Evolutionary conservation across 37 sponge, comb jelly and placozoan species (phyloP), one percentile per base, ranked within the genome.

Genomic region (Halisarca cf. caerulea): DNA sequence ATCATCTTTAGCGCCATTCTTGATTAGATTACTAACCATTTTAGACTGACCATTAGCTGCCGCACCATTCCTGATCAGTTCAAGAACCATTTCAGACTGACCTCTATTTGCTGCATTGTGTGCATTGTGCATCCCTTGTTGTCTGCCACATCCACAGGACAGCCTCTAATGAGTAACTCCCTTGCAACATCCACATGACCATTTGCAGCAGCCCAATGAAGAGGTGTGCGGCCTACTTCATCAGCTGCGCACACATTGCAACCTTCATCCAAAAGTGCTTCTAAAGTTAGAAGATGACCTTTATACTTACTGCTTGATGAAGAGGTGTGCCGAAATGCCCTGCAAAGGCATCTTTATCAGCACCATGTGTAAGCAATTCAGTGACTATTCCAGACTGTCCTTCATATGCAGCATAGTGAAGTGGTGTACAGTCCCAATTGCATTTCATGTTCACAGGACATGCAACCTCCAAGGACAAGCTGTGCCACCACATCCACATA

Each of bases 241-340:
- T 37, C 2, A n/a, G 41, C 45, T 43, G 36, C 77, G 7, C 21
- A 23, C 18, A 43, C 6, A n/a, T 23, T n/a, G 41, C 77, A 74
- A 20, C 77, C 77, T 74, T 74, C 45, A 37, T 3, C 77, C 45
- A 74, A 41, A 20, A 74, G 24, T 15, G 45, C 77, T 74, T n/a
- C 2, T 25, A 41, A 3, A 43, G 77, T 74, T 21, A 41, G 43
- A 15, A 74, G 25, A 41, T 74, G 77, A 20, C 77, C 77, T 40
- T 24, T 24, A 74, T 40, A 15, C n/a, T 20, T 32, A 44, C 42
- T 40, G 77, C 77, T 41, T 74, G 77, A 41, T 74, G 77, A 40
- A 74, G 41, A 36, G 77, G 77, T 36, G 77, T 74, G 20, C 77
- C 77, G 41, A 7, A 43, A 20, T 23, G 18, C 36, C 77, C 41